Percentiles rank a stretch among this genome's conserved stretches.
Conservation (phyloP, 2,888 invertebrate genomes). For the Drosophila flavopinicola region DNA sequence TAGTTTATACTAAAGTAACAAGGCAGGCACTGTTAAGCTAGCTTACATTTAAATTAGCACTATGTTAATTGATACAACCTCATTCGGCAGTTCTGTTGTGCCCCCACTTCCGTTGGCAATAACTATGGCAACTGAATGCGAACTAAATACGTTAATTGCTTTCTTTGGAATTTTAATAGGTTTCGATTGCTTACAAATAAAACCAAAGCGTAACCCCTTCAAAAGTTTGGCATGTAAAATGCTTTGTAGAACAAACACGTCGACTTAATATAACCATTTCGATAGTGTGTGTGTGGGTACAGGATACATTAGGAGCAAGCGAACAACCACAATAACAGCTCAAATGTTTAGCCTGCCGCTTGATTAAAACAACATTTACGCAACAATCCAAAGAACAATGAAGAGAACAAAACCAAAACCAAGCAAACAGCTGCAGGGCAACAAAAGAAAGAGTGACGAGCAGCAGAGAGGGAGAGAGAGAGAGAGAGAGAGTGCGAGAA, state of each 20-base stretch:
- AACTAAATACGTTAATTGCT: slow-evolving; percentile 17
- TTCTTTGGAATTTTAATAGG: slow-evolving; percentile 5
- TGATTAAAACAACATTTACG: slow-evolving; percentile 70
- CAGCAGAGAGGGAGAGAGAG: slow-evolving; percentile 3
- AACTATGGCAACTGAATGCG: slow-evolving; percentile 18
- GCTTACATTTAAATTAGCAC: no score
- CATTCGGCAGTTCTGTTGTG: no score
- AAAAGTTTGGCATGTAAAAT: slow-evolving; percentile 23
- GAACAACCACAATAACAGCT: slow-evolving; percentile 43
- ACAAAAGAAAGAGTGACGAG: slow-evolving; percentile 22
- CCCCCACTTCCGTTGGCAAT: neutral
- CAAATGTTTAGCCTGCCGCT: slow-evolving; percentile 55
- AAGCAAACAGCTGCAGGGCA: slow-evolving; percentile 59
- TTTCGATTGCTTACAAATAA: slow-evolving; percentile 26
- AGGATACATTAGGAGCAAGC: slow-evolving; percentile 29
- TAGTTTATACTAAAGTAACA: no score
- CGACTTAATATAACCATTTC: slow-evolving; percentile 23
- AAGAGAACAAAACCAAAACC: slow-evolving; percentile 41
- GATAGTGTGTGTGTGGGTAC: neutral
- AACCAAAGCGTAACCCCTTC: slow-evolving; percentile 18
- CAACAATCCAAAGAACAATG: slow-evolving; percentile 61
- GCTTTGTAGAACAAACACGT: slow-evolving; percentile 37
- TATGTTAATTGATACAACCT: no score
- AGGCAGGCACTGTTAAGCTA: no score
- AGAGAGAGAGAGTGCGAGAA: neutral